Base-by-base conservation (phyloP, 2,888 invertebrate genomes). In the Hylaea fasciaria region DNA sequence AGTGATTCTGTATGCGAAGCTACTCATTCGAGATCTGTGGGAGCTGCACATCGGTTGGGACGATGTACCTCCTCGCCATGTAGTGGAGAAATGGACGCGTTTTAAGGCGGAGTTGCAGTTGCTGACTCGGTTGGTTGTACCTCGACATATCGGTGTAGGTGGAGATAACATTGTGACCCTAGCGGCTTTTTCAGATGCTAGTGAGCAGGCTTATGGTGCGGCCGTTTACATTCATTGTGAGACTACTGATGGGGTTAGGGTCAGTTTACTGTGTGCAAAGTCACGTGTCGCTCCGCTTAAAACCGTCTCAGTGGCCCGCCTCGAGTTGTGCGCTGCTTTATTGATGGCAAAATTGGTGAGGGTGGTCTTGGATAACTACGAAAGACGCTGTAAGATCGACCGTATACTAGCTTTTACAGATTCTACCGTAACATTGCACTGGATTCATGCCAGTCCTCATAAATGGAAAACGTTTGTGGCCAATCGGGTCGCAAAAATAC, bases 401-500 rank as follows among this genome's bases (percentile, higher is more conserved):
- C 10, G 9, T 8, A 28, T 63, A 5, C 54, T 32, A n/a, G 65
- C 57, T 0, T 71, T 71, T 22, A 40, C 65, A 0, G 69, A 71
- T 17, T 64, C 64, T 65, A 39, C 39, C 2, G 11, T 39, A 3
- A 11, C 39, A n/a, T 39, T 39, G 11, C 3, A 2, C 2, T 39
- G 71, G 69, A 62, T 68, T 7, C 32, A 60, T 14, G 49, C 65
- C 7, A 35, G 49, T 0, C 65, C 70, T 0, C 57, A 61, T 35
- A 37, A 63, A 0, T 67, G 59, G 62, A 28, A 61, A 0, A 58
- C 58, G 0, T 70, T 64, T 43, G 68, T 71, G 1, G 60, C 60
- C 4, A 68, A 66, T 43, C 41, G 66, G 0, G 49, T 70, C 2
- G 28, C 37, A 9, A 46, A 60, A 13, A 28, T 61, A 37, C 0